These are phyloP conservation scores for Ernsta delagoae DNA, from an alignment of 2,888 invertebrate genomes.

Conservation along the genomic window DNA sequence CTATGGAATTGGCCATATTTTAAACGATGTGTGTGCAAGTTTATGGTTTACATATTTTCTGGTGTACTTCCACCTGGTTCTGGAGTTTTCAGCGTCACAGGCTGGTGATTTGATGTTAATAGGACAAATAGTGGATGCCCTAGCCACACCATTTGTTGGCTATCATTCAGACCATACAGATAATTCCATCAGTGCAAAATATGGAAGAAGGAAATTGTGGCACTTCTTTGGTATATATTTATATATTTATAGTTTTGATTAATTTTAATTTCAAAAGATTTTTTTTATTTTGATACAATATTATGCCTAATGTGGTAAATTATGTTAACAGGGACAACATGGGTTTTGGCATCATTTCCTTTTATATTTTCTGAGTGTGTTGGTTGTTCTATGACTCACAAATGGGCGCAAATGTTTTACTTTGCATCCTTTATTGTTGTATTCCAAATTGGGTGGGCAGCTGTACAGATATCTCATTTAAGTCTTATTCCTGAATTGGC, in stretches of 20 bases:
- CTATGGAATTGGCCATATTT: constrained; percentile 93
- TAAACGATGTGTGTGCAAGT: constrained; percentile 96
- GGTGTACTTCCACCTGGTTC: constrained; percentile 89
- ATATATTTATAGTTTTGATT: not conserved
- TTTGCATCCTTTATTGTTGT: constrained; percentile 91
- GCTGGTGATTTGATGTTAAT: constrained; percentile 89
- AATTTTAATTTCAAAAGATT: not conserved
- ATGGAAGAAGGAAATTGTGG: constrained; percentile 95
- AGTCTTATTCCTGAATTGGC: constrained; percentile 94
- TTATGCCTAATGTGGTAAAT: not conserved
- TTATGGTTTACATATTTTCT: constrained; percentile 98
- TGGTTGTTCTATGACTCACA: constrained; percentile 86
- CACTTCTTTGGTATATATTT: constrained; percentile 90
- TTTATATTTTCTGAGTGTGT: constrained; percentile 94
- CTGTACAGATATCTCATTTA: constrained; percentile 95
- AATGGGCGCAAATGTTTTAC: constrained; percentile 90
- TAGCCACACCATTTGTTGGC: constrained; percentile 95
- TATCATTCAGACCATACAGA: constrained; percentile 91
- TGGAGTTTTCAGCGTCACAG: constrained; percentile 82
- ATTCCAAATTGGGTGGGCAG: constrained; percentile 97
- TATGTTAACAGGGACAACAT: constrained; percentile 86
- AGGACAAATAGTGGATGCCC: constrained; percentile 93
- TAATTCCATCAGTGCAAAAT: constrained; percentile 87
- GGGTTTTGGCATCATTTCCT: constrained; percentile 92
- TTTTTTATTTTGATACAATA: not conserved